Evolutionary conservation across 2,113 vertebrate genomes (phyloP).

Genomic region (Pelvicachromis taeniatus): DNA sequence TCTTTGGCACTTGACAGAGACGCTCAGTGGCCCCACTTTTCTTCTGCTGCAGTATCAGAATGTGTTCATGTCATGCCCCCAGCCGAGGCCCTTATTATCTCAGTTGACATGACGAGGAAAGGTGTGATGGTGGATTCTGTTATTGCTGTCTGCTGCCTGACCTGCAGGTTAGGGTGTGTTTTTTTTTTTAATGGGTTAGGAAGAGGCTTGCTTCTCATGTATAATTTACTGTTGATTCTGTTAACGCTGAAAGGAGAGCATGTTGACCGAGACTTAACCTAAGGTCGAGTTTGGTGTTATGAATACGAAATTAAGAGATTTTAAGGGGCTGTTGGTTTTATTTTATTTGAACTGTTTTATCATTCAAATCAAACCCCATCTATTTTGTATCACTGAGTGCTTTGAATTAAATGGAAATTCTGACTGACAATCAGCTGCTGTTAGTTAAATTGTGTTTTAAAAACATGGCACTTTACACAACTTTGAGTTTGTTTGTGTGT

Average conservation of each 20-base stretch:
- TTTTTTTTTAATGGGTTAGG: constrained; percentile 52
- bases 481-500: neutral
- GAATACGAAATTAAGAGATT: constrained; percentile 53
- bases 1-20: constrained; percentile 67
- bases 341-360: constrained; percentile 19
- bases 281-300: constrained; percentile 38
- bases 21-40: constrained; percentile 64
- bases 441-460: neutral
- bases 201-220: constrained; percentile 59
- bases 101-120: constrained; percentile 62
- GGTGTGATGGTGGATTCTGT: constrained; percentile 59
- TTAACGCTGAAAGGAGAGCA: constrained; percentile 50
- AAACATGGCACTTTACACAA: neutral
- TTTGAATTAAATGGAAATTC: neutral
- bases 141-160: constrained; percentile 65
- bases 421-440: neutral
- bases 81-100: constrained; percentile 67
- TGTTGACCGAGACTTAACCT: constrained; percentile 57
- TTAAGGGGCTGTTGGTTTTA: constrained; percentile 2
- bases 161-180: constrained; percentile 49
- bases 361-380: constrained; percentile 7
- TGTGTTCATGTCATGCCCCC: constrained; percentile 59
- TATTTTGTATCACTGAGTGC: neutral
- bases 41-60: constrained; percentile 57
- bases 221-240: constrained; percentile 64